Percentiles rank a stretch among this genome's conserved stretches.
phyloP scores from a whole-genome alignment of 2,113 vertebrate species.

The Ondatra zibethicus region DNA sequence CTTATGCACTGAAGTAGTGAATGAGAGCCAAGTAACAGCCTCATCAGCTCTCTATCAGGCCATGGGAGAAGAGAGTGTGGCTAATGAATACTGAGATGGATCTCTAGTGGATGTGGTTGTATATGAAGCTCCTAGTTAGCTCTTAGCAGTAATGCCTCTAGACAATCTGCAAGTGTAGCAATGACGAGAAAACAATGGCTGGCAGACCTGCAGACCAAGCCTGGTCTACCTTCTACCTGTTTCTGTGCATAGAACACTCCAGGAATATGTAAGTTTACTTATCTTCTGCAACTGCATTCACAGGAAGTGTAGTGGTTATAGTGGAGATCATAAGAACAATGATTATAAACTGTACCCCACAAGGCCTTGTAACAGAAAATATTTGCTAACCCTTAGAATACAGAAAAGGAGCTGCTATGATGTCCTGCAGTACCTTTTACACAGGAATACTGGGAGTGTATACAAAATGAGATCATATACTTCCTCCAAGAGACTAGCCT shows the following conservation, averaged over 20 bases:
- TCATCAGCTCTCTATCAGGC: accelerated
- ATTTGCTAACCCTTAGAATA: neutral
- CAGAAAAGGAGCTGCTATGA: neutral
- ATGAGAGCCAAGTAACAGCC: neutral
- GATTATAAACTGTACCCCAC: neutral
- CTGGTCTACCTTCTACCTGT: neutral
- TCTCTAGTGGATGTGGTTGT: neutral
- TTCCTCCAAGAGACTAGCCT: neutral
- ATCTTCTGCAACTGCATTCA: neutral
- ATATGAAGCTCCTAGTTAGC: neutral
- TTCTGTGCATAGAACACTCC: neutral
- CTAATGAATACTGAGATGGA: neutral
- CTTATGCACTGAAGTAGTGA: neutral
- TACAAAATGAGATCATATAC: neutral
- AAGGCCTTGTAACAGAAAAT: neutral
- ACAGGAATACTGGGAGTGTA: neutral
- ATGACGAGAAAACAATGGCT: neutral
- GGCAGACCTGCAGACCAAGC: neutral
- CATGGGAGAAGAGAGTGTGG: neutral
- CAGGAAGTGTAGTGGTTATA: neutral
- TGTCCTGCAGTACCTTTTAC: neutral
- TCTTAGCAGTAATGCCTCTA: neutral
- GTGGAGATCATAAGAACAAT: neutral
- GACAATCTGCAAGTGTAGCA: neutral
- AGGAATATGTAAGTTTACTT: neutral